Base-by-base conservation (phyloP, 2,888 invertebrate species). In the Drosophila anomalipes region DNA sequence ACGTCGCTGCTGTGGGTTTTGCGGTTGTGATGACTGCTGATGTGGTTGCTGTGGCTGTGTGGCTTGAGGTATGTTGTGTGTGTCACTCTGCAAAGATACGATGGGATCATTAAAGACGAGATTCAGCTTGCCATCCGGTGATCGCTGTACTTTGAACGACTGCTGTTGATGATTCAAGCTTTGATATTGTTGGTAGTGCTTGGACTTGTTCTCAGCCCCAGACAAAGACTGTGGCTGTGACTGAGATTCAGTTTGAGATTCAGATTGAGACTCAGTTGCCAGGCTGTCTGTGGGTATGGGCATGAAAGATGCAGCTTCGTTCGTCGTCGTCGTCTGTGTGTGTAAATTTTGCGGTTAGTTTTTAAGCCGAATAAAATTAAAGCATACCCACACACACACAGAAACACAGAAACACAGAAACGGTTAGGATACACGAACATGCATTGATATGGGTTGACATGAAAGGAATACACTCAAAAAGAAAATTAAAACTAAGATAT, bases 101-200 rank as follows among this genome's bases (percentile, higher is more conserved):
- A 88, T 73, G 37, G 86, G 88, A 83, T 93, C 88, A 82, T 93
- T 93, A 91, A 91, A 92, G 81, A 93, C 91, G 49, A 92, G 81
- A 86, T 90, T 92, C 72, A 93, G 90, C 88, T 92, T 93, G 79
- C 92, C 93, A 76, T 93, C 91, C 70, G 92, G 91, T 69, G 90
- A 88, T 82, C 93, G 87, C 85, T 93, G 92, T 80, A 93, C 92
- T 92, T 92, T 93, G 78, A 93, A 92, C 71, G 89, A 75, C 73
- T 91, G 91, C 63, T 83, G 83, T 67, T 83, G 79, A 70, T 88
- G 83, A 67, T 65, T 88, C 76, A 88, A 70, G 70, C 86, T 89
- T 80, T 78, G 81, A 86, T 80, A 83, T 71, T 79, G 91, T 77
- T 77, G 80, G 73, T 88, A 87, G 58, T 72, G 79, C 79, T 72